A percentile compares a stretch with the other conserved stretches of the same genome.
These are phyloP conservation scores for Sciurus niger DNA, from an alignment of 2,113 vertebrate genomes.

Conservation along the genomic window DNA sequence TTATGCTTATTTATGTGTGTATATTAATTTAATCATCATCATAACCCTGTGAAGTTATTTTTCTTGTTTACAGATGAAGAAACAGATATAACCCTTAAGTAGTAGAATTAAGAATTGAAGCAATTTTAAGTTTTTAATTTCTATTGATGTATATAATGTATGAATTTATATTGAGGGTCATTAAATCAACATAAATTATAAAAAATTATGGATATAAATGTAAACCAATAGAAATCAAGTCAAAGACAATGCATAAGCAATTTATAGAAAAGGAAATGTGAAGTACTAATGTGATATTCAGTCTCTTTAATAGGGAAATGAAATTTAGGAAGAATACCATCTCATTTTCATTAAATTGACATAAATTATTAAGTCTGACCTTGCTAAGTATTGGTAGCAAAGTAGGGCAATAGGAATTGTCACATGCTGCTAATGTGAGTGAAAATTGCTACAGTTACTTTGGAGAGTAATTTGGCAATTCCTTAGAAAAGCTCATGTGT, in stretches of 20 bases:
- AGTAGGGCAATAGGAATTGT: slow-evolving; percentile 3
- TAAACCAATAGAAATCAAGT: slow-evolving; percentile 8
- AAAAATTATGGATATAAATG: not conserved
- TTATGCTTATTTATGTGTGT: not conserved
- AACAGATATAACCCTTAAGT: not conserved
- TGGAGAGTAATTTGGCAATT: slow-evolving; percentile 35
- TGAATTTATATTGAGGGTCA: slow-evolving; percentile 9
- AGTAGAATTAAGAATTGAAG: not conserved
- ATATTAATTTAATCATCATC: not conserved
- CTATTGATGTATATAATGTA: not conserved
- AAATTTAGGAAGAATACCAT: not conserved
- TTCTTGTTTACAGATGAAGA: slow-evolving; percentile 6
- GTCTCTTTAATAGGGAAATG: not conserved
- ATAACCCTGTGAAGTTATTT: not conserved
- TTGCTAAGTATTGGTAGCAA: not conserved
- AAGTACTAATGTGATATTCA: not conserved
- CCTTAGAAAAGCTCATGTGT: not conserved
- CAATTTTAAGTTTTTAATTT: slow-evolving; percentile 2
- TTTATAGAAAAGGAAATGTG: slow-evolving; percentile 30
- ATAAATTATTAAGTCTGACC: slow-evolving; percentile 39
- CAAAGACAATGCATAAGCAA: not conserved
- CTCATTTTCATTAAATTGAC: slow-evolving; percentile 13
- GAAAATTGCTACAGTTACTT: slow-evolving; percentile 1
- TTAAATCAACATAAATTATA: not conserved
- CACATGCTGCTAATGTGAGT: not conserved